Conservation (phyloP, 2,797 vertebrate genomes). For the Caiman crocodilus region DNA sequence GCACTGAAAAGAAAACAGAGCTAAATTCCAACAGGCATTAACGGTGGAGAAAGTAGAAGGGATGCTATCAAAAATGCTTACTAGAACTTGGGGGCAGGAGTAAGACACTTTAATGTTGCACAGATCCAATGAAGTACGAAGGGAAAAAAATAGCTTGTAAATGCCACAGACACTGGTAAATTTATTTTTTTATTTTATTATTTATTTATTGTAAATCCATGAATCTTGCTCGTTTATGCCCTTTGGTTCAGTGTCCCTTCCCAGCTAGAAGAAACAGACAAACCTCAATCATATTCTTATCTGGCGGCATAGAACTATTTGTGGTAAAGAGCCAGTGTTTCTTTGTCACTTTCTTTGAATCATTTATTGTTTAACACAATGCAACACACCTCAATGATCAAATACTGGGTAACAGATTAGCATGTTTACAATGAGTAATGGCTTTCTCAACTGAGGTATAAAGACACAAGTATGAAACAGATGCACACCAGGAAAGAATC, state of each 20-base stretch:
- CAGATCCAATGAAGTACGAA: neutral
- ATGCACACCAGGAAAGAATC: neutral
- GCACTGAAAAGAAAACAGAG: neutral
- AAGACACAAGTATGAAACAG: neutral
- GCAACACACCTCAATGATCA: fast-evolving
- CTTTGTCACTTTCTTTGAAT: neutral
- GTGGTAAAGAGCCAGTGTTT: fast-evolving
- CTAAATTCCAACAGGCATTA: neutral
- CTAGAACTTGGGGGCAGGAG: neutral
- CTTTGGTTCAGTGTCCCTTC: neutral
- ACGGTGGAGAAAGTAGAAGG: neutral
- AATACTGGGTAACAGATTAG: neutral
- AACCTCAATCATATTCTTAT: neutral
- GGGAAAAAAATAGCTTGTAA: neutral
- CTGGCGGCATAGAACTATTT: fast-evolving
- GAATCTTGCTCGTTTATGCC: fast-evolving
- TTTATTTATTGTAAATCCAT: neutral
- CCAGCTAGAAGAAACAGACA: neutral
- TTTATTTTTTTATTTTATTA: neutral
- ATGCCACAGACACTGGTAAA: neutral
- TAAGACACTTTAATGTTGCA: neutral
- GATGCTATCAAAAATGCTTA: neutral
- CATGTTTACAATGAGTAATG: neutral
- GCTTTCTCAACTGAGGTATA: neutral
- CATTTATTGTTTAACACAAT: neutral